Evolutionary conservation across 2,888 invertebrate species (phyloP), one percentile per base, ranked within the genome.

Genomic region (Drosophila meridionalis): DNA sequence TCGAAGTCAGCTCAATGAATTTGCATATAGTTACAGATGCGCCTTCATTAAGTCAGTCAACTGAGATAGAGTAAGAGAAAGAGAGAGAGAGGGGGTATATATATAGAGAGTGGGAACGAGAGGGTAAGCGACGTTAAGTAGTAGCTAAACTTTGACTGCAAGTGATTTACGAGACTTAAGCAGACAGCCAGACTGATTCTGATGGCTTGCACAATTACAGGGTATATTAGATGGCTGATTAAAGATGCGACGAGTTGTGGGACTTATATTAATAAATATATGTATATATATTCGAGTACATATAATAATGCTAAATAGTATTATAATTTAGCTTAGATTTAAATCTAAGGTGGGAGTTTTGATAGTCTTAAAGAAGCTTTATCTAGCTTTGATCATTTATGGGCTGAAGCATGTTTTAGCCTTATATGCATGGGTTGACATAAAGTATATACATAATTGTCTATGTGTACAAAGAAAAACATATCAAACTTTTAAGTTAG

Each of bases 1-100:
- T 61, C 69, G 60, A 71, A 76, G 69, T 66, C 73, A 69, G 77
- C 83, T 74, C 89, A 88, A 88, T 82, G 84, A 75, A 90, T 90
- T 85, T 87, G 76, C 79, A 79, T 82, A 69, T 28, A 43, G 55
- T 48, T 56, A 43, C 30, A 75, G 63, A 52, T 42, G 62, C 64
- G 48, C 47, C 38, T 40, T 36, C 26, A 56, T 56, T 56, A 56
- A 42, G 11, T 38, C 56, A 56, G 56, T 6, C 30, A 20, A 28
- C 14, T 2, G 40, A 2, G 3, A 20, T 20, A n/a, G 53, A 36
- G n/a, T 2, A 38, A 14, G 38, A n/a, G 28, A 38, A 20, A 6
- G 11, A 26, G 40, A 40, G 6, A 8, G 50, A 30, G 1, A 4
- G 34, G 20, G 20, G 1, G 1, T 20, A 20, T 20, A 20, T 20